These are phyloP conservation scores for Torymus texanus DNA, from an alignment of 2,888 invertebrate species.

Conservation along the genomic window DNA sequence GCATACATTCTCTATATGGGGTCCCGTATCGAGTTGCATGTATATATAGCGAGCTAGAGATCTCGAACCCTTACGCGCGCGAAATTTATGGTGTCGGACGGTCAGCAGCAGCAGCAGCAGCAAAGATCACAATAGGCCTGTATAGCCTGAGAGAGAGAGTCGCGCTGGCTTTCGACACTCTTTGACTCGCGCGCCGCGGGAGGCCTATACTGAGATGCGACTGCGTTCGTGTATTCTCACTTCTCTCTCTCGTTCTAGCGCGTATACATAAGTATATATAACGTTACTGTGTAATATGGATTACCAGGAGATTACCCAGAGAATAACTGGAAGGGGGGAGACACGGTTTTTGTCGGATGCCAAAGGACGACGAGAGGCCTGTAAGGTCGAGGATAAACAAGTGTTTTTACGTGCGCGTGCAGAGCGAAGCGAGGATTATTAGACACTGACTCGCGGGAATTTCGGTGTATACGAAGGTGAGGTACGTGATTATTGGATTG, in stretches of 20 bases:
- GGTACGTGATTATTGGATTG: too few species aligned
- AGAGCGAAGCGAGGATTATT: conserved; percentile 8
- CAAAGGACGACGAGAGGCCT: too few species aligned
- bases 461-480: neutral
- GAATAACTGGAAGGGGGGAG: too few species aligned
- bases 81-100: conserved; percentile 42
- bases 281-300: too few species aligned
- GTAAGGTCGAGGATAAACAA: conserved; percentile 32
- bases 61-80: conserved; percentile 3
- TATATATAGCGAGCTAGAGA: too few species aligned
- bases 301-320: too few species aligned
- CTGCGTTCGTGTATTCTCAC: neutral
- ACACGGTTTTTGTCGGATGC: too few species aligned
- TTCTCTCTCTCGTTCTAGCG: too few species aligned
- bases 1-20: conserved; percentile 1
- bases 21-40: conserved; percentile 38
- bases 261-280: too few species aligned
- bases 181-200: conserved; percentile 53
- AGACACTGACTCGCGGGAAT: neutral
- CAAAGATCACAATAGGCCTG: conserved; percentile 1
- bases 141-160: too few species aligned
- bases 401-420: conserved; percentile 37
- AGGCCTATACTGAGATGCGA: conserved; percentile 33
- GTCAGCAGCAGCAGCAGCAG: neutral
- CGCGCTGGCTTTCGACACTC: conserved; percentile 56